phyloP scores from a whole-genome alignment of 2,888 invertebrate genomes.

The Synanthedon myopaeformis region DNA sequence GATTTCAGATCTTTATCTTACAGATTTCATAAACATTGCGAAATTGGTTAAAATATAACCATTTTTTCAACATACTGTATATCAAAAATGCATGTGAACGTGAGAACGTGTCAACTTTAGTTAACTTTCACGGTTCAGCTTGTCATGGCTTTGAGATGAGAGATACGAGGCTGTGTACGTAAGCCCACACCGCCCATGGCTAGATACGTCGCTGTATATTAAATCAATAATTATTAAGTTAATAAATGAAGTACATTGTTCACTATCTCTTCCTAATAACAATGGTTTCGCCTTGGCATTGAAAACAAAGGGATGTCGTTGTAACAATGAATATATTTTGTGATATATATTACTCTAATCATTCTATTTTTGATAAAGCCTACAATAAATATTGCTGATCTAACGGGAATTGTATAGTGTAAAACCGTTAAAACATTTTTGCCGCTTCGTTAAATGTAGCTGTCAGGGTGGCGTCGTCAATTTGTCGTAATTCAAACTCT shows the following conservation, averaged over 20 bases:
- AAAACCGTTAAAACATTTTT: slow-evolving; percentile 13
- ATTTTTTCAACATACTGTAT: too few relatives aligned
- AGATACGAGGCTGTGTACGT: too few relatives aligned
- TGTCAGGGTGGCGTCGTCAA: slow-evolving; percentile 9
- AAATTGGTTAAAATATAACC: too few relatives aligned
- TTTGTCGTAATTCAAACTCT: slow-evolving; percentile 2
- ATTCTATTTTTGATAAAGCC: slow-evolving; percentile 70
- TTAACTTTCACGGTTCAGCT: too few relatives aligned
- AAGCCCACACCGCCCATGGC: not conserved
- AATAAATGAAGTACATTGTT: not conserved
- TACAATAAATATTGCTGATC: slow-evolving; percentile 53
- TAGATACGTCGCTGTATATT: not conserved
- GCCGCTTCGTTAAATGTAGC: slow-evolving; percentile 21
- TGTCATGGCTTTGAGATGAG: too few relatives aligned
- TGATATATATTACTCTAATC: slow-evolving; percentile 67
- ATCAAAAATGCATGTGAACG: too few relatives aligned
- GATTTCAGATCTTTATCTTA: too few relatives aligned
- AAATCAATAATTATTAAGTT: not conserved
- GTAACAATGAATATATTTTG: slow-evolving; percentile 68
- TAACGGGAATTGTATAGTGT: slow-evolving; percentile 53
- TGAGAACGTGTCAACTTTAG: too few relatives aligned
- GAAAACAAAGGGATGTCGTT: slow-evolving; percentile 52
- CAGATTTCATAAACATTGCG: too few relatives aligned
- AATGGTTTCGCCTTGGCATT: slow-evolving; percentile 30
- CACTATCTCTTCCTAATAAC: too few relatives aligned